Evolutionary conservation across 2,888 invertebrate genomes (phyloP).

Genomic region (Drosophila atripex): DNA sequence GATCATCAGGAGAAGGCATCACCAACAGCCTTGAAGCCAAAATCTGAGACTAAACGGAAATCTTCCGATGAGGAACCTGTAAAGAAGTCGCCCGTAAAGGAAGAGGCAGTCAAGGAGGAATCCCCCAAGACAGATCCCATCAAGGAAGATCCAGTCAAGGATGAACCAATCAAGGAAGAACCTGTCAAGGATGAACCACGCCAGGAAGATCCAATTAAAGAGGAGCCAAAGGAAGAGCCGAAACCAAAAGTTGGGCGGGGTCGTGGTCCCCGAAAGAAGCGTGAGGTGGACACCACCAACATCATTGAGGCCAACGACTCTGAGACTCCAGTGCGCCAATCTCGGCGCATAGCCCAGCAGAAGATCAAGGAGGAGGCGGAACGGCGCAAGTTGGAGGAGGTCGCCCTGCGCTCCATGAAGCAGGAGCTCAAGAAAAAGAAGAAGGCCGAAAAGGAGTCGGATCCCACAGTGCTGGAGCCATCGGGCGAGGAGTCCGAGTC

Average conservation of each 20-base stretch:
- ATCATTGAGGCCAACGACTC: constrained; percentile 80
- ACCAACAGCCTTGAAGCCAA: constrained; percentile 20
- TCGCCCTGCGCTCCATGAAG: constrained; percentile 88
- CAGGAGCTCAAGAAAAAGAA: constrained; percentile 86
- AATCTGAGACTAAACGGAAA: constrained; percentile 16
- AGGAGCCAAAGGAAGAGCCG: constrained; percentile 11
- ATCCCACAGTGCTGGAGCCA: constrained; percentile 78
- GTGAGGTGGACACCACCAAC: constrained; percentile 82
- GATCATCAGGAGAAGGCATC: background rate
- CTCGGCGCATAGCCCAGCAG: constrained; percentile 93
- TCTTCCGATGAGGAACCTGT: background rate
- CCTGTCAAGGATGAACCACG: background rate
- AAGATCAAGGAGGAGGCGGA: constrained; percentile 95
- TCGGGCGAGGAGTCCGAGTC: constrained; percentile 70
- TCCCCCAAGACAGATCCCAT: background rate
- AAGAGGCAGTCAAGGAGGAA: constrained; percentile 5
- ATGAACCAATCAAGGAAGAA: constrained; percentile 3
- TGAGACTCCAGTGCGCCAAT: constrained; percentile 88
- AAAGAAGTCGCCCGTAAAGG: constrained; percentile 6
- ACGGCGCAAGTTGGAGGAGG: constrained; percentile 89
- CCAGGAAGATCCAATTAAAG: constrained; percentile 10
- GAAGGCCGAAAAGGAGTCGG: constrained; percentile 82
- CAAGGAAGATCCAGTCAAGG: constrained; percentile 21
- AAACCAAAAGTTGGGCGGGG: constrained; percentile 55
- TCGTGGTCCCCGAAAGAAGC: constrained; percentile 75